Conservation (phyloP, 2,797 vertebrate genomes). For the Gallirallus australis region DNA sequence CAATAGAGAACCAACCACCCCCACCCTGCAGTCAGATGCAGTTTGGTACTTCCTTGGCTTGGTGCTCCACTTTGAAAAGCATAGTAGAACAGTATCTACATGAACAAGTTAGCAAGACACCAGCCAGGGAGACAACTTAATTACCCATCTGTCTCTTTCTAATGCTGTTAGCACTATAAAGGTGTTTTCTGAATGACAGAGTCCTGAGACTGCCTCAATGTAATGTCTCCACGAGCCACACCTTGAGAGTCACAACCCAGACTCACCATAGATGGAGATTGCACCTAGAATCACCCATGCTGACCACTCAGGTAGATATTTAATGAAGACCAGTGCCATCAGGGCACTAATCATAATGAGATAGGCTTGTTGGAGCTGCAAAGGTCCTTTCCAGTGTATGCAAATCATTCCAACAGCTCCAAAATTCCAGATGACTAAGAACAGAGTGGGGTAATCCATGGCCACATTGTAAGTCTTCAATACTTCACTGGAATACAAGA, state of each 20-base stretch:
- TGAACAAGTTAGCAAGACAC: not conserved
- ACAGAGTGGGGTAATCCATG: constrained; percentile 92
- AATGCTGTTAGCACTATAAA: not conserved
- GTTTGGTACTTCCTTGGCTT: not conserved
- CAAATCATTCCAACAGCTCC: constrained; percentile 96
- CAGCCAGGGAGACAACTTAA: not conserved
- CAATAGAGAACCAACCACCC: constrained; percentile 3
- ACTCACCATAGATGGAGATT: constrained; percentile 93
- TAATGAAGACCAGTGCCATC: constrained; percentile 97
- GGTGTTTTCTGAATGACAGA: not conserved
- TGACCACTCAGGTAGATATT: constrained; percentile 95
- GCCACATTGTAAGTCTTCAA: constrained; percentile 94
- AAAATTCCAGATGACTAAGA: constrained; percentile 94
- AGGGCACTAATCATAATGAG: constrained; percentile 96
- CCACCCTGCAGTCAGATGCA: not conserved
- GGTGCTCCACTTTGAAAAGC: not conserved
- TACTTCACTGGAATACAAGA: constrained; percentile 84
- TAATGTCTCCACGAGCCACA: not conserved
- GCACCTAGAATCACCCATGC: constrained; percentile 96
- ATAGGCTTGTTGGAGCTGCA: constrained; percentile 94
- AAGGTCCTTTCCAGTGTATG: constrained; percentile 96
- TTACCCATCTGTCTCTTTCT: not conserved
- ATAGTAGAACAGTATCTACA: not conserved
- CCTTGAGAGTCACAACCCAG: not conserved
- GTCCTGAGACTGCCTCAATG: not conserved